Evolutionary conservation across 2,797 vertebrate genomes (phyloP), one percentile per base, ranked within the genome.

Genomic region (Oreochromis mossambicus): DNA sequence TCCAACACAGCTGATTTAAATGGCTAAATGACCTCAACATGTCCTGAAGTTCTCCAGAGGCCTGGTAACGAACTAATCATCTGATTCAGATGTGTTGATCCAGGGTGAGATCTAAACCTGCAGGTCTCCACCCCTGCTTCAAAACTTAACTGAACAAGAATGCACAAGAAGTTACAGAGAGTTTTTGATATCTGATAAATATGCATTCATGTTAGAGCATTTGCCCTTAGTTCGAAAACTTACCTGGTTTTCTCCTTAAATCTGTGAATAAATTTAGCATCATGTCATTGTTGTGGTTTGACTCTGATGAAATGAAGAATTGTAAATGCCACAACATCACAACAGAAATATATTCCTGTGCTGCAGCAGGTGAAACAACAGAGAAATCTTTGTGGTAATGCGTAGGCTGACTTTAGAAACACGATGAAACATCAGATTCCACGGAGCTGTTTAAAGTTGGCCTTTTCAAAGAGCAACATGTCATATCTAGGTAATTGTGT

Each of bases 31-130:
- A 17, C 26, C 10, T 58, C 5, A 58, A 10, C 55, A 19, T 58
- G 5, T 19, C 55, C 55, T 32, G 55, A 61, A 34, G 29, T 61
- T 61, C 56, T 61, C 56, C 9, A 12, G 56, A 61, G 9, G 2
- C 56, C 56, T 7, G 32, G 0, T n/a, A 36, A n/a, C 0, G 10
- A 61, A 12, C 56, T 61, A 0, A 61, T 34, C 56, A 4, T 61
- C 1, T 61, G 17, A 61, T 1, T 34, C 3, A 34, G 56, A 17
- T 0, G 6, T 3, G 1, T n/a, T n/a, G 56, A 61, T 32, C 56
- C 17, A 61, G 56, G 32, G 17, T 0, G 17, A 36, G 56, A 61
- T n/a, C 17, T 61, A 0, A 7, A n/a, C 17, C 6, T 61, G 56
- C 56, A 61, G 58, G 32, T 36, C 1, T 3, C 32, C 32, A 0